Evolutionary conservation across 2,888 invertebrate species (phyloP).

Genomic region (Caenorhabditis macrosperma): DNA sequence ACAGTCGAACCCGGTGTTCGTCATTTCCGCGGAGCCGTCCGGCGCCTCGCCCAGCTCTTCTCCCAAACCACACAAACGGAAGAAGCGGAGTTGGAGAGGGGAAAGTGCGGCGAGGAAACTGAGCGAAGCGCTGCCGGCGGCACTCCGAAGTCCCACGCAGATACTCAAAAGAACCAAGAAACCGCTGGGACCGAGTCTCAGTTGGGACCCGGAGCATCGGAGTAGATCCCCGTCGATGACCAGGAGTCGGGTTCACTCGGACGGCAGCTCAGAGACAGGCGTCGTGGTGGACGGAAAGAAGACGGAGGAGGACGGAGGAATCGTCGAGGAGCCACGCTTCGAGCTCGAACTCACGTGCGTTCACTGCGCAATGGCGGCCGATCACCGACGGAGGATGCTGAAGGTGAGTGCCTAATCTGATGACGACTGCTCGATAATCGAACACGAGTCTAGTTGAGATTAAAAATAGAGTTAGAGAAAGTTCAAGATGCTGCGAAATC

Average conservation of each 20-base stretch:
- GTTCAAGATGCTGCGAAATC: constrained; percentile 1
- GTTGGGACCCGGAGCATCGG: constrained; percentile 77
- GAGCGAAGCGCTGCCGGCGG: constrained; percentile 67
- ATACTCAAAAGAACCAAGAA: constrained; percentile 70
- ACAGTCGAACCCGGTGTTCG: constrained; percentile 56
- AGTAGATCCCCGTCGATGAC: constrained; percentile 56
- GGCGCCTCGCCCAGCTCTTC: constrained; percentile 45
- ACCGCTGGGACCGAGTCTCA: constrained; percentile 75
- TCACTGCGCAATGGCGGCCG: constrained; percentile 69
- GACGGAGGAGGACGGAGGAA: constrained; percentile 53
- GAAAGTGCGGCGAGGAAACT: constrained; percentile 65
- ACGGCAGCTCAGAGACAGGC: constrained; percentile 61
- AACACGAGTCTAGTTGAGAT: not conserved
- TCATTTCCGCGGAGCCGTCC: constrained; percentile 42
- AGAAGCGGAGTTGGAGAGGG: constrained; percentile 60
- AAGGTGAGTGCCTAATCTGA: constrained; percentile 59
- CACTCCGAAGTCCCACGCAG: constrained; percentile 67
- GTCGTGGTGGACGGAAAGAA: constrained; percentile 38
- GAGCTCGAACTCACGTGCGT: constrained; percentile 65
- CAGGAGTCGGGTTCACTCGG: constrained; percentile 65
- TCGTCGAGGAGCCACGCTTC: constrained; percentile 67
- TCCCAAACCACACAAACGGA: constrained; percentile 52
- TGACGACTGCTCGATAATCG: too few relatives aligned
- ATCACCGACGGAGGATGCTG: constrained; percentile 60
- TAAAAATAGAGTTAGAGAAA: not conserved